phyloP scores from a whole-genome alignment of 2,113 vertebrate genomes.

The Lutjanus erythropterus region DNA sequence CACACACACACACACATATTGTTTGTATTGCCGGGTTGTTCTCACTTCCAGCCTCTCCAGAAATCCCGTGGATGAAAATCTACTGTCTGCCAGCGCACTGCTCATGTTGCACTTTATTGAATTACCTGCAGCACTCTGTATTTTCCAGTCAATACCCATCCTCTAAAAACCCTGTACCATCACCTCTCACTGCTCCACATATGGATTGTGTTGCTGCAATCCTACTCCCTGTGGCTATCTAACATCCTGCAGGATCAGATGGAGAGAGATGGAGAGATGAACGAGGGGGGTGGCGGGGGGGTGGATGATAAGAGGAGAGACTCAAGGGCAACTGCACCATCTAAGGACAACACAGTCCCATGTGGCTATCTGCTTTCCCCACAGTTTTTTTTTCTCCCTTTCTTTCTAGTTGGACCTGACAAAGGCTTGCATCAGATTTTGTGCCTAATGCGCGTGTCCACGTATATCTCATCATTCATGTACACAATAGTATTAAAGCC shows the following conservation, averaged over 20 bases:
- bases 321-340: constrained; percentile 75
- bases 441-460: background rate
- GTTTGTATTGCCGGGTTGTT: constrained; percentile 24
- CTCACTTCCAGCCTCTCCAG: constrained; percentile 27
- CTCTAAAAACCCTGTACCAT: constrained; percentile 63
- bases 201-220: constrained; percentile 78
- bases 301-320: constrained; percentile 49
- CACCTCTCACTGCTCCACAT: constrained; percentile 65
- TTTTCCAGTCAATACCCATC: constrained; percentile 75
- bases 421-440: constrained; percentile 52
- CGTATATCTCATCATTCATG: constrained; percentile 42
- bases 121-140: constrained; percentile 75
- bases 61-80: constrained; percentile 39
- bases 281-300: background rate
- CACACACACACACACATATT: constrained; percentile 12
- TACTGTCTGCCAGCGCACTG: constrained; percentile 49
- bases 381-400: background rate
- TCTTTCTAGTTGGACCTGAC: constrained; percentile 40
- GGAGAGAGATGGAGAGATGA: constrained; percentile 54
- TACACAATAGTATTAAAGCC: constrained; percentile 67
- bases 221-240: constrained; percentile 70
- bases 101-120: constrained; percentile 76
- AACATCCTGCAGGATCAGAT: constrained; percentile 76
- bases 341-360: constrained; percentile 66
- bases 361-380: constrained; percentile 68